A percentile compares a stretch with the other conserved stretches of the same genome.
phyloP scores from a whole-genome alignment of 2,888 invertebrate species.

The Mythimna pallens region DNA sequence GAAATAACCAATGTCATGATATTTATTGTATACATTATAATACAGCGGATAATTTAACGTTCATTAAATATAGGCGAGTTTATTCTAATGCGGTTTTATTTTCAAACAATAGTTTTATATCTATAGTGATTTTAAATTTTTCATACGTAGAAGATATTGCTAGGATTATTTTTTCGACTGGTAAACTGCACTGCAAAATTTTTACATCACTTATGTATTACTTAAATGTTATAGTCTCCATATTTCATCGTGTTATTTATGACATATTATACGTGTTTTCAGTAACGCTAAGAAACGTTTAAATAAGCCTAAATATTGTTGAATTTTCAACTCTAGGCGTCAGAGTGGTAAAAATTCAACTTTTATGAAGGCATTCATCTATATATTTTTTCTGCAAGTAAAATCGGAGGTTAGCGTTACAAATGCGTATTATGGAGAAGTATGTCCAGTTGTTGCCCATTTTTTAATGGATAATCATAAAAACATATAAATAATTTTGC shows the following conservation, averaged over 20 bases:
- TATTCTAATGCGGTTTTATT: slow-evolving; percentile 40
- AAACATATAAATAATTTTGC: slow-evolving; percentile 8
- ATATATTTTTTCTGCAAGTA: neutral
- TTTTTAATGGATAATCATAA: neutral
- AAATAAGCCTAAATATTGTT: neutral
- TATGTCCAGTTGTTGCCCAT: no score
- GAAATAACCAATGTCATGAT: slow-evolving; percentile 67
- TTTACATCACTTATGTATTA: neutral
- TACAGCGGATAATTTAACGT: slow-evolving; percentile 67
- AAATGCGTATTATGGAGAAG: neutral
- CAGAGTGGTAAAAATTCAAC: neutral
- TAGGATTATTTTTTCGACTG: slow-evolving; percentile 22
- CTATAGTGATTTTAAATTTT: slow-evolving; percentile 6
- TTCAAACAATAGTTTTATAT: slow-evolving; percentile 21
- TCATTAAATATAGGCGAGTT: slow-evolving; percentile 53
- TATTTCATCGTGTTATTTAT: no score
- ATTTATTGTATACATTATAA: slow-evolving; percentile 68
- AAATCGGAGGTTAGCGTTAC: neutral
- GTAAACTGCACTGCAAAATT: slow-evolving; percentile 25
- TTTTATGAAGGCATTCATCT: neutral
- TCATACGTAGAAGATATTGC: neutral
- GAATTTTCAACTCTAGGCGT: neutral
- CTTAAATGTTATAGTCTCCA: no score
- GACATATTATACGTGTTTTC: no score
- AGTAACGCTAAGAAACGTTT: no score